Evolutionary conservation across 2,888 invertebrate genomes (phyloP), one percentile per base, ranked within the genome.

Genomic region (Epirrhoe alternata): DNA sequence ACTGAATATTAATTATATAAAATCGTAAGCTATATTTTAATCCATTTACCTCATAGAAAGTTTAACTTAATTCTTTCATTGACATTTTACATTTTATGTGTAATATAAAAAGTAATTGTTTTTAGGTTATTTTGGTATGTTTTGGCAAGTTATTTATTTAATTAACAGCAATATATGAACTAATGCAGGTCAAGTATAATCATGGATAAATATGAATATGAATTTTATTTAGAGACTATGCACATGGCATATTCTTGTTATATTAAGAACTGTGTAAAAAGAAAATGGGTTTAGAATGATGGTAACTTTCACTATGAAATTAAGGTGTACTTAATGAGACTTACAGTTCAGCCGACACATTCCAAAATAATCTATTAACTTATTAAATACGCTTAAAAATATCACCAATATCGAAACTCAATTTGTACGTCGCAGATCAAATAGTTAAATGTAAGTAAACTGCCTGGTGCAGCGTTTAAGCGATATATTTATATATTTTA

Each of bases 381-480:
- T 67, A 62, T 60, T 64, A 50, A 59, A 70, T 74, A 74, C 73
- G 73, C 73, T 74, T 74, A 74, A 64, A 42, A 68, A 56, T 72
- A 74, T 72, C 70, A 72, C 72, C 66, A 70, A 74, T 66, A 53
- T 65, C 52, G 61, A 68, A 69, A 68, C 61, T 71, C 66, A 66
- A 58, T 57, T 64, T 64, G 54, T 66, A 67, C 70, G 75, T 71
- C 63, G 61, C 67, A 71, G 81, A 81, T 77, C 81, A 79, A 81
- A 79, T 61, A 71, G 74, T 71, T 71, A 71, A 77, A 74, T 69
- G 70, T 57, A 59, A 57, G 53, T 63, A 30, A 64, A 53, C 80
- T 80, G 81, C 80, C 80, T 69, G 80, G 80, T 50, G 81, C 81
- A 81, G 81, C 75, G 77, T 74, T 68, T 77, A 77, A 74, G 71